Evolutionary conservation across 2,797 vertebrate genomes (phyloP).

Genomic region (Sebastes nivosus): DNA sequence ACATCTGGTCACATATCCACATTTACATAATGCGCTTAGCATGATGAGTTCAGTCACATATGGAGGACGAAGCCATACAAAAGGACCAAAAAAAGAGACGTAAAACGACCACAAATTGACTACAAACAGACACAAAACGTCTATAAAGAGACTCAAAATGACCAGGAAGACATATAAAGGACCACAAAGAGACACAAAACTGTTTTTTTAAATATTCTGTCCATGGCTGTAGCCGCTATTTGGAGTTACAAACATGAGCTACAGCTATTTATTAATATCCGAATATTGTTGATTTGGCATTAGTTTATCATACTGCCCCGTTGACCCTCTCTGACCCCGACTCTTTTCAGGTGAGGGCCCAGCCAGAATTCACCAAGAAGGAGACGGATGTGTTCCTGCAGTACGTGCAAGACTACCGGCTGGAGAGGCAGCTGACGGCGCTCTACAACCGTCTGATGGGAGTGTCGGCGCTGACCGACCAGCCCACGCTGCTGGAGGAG

Average conservation of each 20-base stretch:
- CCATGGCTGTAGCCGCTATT: not conserved
- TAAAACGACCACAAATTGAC: not conserved
- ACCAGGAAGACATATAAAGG: not conserved
- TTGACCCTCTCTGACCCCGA: not conserved
- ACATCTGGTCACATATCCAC: too few relatives aligned
- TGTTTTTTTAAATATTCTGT: fast-evolving
- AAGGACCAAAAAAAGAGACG: not conserved
- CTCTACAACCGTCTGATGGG: slow-evolving; percentile 78
- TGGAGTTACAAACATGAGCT: not conserved
- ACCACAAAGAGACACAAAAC: too few relatives aligned
- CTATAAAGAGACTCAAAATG: not conserved
- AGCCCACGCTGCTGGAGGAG: slow-evolving; percentile 76
- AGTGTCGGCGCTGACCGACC: slow-evolving; percentile 65
- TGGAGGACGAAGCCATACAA: too few relatives aligned
- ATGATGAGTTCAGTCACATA: too few relatives aligned
- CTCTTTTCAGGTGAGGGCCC: slow-evolving; percentile 62
- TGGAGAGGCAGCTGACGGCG: slow-evolving; percentile 79
- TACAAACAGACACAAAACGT: too few relatives aligned
- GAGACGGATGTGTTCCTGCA: slow-evolving; percentile 79
- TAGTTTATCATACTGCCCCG: not conserved
- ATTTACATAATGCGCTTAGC: too few relatives aligned
- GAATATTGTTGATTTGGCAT: not conserved
- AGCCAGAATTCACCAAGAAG: slow-evolving; percentile 65
- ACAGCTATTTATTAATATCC: not conserved
- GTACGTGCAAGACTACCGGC: slow-evolving; percentile 72